Evolutionary conservation across 2,888 invertebrate species (phyloP), one percentile per base, ranked within the genome.

Genomic region (Linnaemya vulpina): DNA sequence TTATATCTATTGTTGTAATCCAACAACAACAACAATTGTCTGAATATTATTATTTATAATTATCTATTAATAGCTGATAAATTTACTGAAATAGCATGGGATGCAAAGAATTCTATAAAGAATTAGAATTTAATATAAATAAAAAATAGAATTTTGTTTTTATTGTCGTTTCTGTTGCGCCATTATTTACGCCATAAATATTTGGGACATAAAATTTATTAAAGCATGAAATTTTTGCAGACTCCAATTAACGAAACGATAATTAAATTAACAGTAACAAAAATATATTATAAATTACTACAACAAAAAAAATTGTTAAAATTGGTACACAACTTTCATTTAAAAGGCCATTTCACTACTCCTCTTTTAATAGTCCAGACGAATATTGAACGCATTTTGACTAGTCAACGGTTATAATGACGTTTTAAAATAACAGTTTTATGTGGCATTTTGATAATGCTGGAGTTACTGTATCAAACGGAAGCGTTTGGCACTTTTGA

Each of bases 121-220:
- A 30, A 8, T 20, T 35, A 20, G 25, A 8, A 55, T 1, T 30
- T 30, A 30, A 3, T 30, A 3, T 30, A 30, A 30, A n/a, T n/a
- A n/a, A n/a, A n/a, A n/a, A n/a, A n/a, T n/a, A n/a, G n/a, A n/a
- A 20, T 5, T 55, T 55, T 55, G 7, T 49, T 51, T 51, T 3
- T 51, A 20, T 20, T 49, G 2, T 55, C 25, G 5, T 25, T 55
- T 20, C 20, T 17, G 9, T 20, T 15, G 3, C 7, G 25, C 13
- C 38, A 5, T 35, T 70, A 9, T 43, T 17, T 43, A 3, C 8
- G 17, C 13, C 62, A 62, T 63, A 51, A 63, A 63, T 74, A 74
- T 63, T 74, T 74, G 20, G 40, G 62, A 51, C 74, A 63, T 51
- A 62, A 51, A 74, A 25, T 20, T 3, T 20, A 58, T 60, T 46